Base-by-base conservation (phyloP, 2,113 vertebrate species). In the Tupaia chinensis region DNA sequence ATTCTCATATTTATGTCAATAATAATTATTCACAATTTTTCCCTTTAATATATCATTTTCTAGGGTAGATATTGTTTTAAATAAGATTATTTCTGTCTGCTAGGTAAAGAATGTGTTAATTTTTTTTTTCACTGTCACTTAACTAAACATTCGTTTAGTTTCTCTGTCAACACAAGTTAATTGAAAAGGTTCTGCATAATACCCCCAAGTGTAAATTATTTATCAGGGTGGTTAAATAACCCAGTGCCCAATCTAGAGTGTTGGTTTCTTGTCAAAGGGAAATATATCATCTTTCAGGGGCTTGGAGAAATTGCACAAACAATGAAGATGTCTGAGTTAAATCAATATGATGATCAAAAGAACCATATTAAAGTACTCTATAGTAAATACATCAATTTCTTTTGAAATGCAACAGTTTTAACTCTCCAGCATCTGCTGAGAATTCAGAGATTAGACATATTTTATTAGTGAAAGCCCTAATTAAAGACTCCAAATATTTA, bases 291-390 rank as follows among this genome's bases (percentile, higher is more conserved):
- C 94, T 98, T 97, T 98, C 98, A 91, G n/a, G 22, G 25, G n/a
- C 63, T 90, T 94, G 84, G 95, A 97, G 91, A 97, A 98, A 98
- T 69, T 98, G 91, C 95, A 97, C 97, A 98, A 98, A 98, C 97
- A 98, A 95, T 97, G 97, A 98, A 98, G 95, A 98, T 97, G 96
- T 98, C 98, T 98, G 98, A 98, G 89, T 97, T 98, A 98, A 98
- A 98, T 98, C 98, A 98, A 97, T 97, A 96, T 69, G 20, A 7
- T 97, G 98, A 98, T 98, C 98, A 98, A 98, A 98, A 98, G 97
- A 87, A 89, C 79, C 80, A 74, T 96, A 95, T 98, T 98, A 92
- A 13, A 70, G 72, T 54, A 95, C 97, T 98, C 97, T 97, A 94
- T 95, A 98, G 95, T 97, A 98, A 98, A 92, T 78, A 61, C 84